phyloP scores from a whole-genome alignment of 2,888 invertebrate species.

The Andrena haemorrhoa region DNA sequence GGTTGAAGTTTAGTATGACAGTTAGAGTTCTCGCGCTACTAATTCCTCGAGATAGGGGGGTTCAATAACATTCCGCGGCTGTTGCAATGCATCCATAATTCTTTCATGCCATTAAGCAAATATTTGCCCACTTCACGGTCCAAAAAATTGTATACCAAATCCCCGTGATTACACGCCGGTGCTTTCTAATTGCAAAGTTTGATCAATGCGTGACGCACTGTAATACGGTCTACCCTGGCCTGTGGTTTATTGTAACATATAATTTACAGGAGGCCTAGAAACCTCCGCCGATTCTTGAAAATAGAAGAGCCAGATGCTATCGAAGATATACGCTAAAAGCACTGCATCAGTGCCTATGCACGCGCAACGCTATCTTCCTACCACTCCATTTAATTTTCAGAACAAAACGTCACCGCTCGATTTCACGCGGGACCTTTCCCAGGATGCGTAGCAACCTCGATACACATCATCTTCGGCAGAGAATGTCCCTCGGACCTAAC shows the following conservation, averaged over 20 bases:
- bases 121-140: constrained; percentile 40
- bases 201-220: constrained; percentile 27
- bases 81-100: background rate
- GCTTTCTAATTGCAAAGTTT: constrained; percentile 40
- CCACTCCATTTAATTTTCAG: too few species aligned
- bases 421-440: too few species aligned
- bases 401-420: too few species aligned
- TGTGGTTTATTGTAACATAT: background rate
- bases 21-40: constrained; percentile 16
- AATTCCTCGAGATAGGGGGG: constrained; percentile 19
- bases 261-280: background rate
- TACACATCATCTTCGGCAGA: background rate
- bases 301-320: too few species aligned
- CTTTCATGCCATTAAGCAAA: constrained; percentile 24
- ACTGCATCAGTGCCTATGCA: too few species aligned
- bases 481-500: background rate
- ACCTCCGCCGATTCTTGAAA: background rate
- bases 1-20: constrained; percentile 6
- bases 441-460: too few species aligned
- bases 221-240: constrained; percentile 9
- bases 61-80: constrained; percentile 18
- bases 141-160: constrained; percentile 32
- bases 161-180: constrained; percentile 23
- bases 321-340: too few species aligned
- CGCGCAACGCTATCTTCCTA: too few species aligned